Evolutionary conservation across 2,888 invertebrate species (phyloP), one percentile per base, ranked within the genome.

Genomic region (Polyommatus iphigenia): DNA sequence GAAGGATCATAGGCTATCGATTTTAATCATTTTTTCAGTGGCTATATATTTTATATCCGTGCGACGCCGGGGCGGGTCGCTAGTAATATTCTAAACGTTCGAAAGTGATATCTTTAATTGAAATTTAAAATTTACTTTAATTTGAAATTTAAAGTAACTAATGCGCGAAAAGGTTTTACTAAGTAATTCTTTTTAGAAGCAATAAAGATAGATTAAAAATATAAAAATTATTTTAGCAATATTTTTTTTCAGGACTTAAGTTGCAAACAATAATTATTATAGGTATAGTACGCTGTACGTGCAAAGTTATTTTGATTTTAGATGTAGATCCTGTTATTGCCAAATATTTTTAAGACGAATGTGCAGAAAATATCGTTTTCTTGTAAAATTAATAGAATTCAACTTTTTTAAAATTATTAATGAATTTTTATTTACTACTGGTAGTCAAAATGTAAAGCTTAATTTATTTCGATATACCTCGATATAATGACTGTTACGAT

Each of bases 381-480:
- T 6, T n/a, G 59, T 59, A 59, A 59, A n/a, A 20, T 59, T 7
- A 59, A 10, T 20, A n/a, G 24, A 24, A 62, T 62, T 2, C 24
- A 62, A 5, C 13, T 29, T 32, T 18, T 5, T 18, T 29, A 32
- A 67, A 29, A 67, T 29, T 24, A 67, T 29, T 24, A 24, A 24
- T 62, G 3, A 24, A 59, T 13, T 62, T 67, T 32, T 32, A 67
- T 15, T 29, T 15, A 67, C 67, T 32, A 67, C 67, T 67, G 5
- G 29, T 36, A 72, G 72, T 72, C 54, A 20, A 72, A 29, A 72
- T 10, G 72, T 41, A 41, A 36, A 72, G 72, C n/a, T 41, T 72
- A 20, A n/a, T 72, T 72, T 41, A 20, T 72, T 72, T 36, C 32
- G 29, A 72, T 36, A 72, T 41, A 72, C 20, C 72, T 72, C 72